Evolutionary conservation across 2,888 invertebrate genomes (phyloP).

Genomic region (Apodemia hepburni): DNA sequence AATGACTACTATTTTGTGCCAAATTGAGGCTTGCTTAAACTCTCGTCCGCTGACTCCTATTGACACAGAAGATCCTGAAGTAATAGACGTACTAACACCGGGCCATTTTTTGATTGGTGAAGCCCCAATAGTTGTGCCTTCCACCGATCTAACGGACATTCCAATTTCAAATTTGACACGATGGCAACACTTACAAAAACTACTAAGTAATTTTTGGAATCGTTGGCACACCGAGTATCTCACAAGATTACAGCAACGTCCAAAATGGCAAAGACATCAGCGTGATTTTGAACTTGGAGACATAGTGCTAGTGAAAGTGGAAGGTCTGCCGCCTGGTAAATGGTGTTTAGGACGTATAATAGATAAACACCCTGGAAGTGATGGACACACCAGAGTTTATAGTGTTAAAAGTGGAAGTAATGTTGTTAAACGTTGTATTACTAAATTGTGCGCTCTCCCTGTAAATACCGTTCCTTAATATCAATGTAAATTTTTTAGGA

Average conservation of each 20-base stretch:
- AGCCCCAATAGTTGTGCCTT: background rate
- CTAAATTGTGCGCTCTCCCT: background rate
- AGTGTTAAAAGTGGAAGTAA: background rate
- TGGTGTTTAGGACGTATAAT: background rate
- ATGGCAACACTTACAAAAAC: conserved; percentile 19
- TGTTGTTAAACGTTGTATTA: background rate
- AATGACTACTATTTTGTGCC: conserved; percentile 26
- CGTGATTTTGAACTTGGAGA: background rate
- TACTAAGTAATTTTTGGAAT: conserved; percentile 17
- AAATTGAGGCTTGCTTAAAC: conserved; percentile 31
- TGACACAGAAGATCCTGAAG: conserved; percentile 5
- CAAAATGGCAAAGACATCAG: background rate
- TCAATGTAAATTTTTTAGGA: too few relatives aligned
- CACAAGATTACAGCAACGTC: background rate
- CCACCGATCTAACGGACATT: background rate
- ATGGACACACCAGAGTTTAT: background rate
- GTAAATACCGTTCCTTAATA: background rate
- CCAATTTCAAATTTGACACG: conserved; percentile 3
- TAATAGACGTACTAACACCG: background rate
- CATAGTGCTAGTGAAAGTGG: background rate
- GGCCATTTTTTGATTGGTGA: conserved; percentile 16
- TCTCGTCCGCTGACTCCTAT: conserved; percentile 25
- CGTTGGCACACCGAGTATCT: background rate
- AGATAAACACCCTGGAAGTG: background rate
- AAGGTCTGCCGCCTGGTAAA: background rate